Conservation (phyloP, 2,888 invertebrate genomes). For the Pristionchus exspectatus region DNA sequence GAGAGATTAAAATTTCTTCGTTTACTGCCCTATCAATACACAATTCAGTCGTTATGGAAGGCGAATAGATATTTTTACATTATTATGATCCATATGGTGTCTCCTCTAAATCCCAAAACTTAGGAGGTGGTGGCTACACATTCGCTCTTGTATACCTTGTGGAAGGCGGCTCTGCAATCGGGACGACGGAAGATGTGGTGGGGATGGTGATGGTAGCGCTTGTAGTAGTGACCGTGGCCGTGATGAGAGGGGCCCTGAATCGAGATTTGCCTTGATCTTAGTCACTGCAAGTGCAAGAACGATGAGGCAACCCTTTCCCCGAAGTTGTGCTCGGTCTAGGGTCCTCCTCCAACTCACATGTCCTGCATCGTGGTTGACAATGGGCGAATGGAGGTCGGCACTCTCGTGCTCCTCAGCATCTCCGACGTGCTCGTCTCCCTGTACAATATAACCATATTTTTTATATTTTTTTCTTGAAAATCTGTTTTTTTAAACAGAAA, state of each 20-base stretch:
- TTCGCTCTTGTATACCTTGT: neutral
- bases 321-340: neutral
- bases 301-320: too few species aligned
- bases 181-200: neutral
- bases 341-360: neutral
- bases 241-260: slow-evolving; percentile 11
- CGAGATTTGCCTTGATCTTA: neutral
- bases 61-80: too few species aligned
- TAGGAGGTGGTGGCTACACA: neutral
- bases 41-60: too few species aligned
- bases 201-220: neutral
- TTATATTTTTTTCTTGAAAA: neutral
- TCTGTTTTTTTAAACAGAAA: too few species aligned
- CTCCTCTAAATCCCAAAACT: neutral
- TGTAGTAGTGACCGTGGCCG: slow-evolving; percentile 11
- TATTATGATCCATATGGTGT: too few species aligned
- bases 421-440: neutral
- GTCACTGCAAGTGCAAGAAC: too few species aligned
- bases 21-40: too few species aligned
- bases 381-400: neutral
- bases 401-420: neutral
- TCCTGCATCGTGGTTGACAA: neutral
- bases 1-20: too few species aligned
- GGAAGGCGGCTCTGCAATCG: slow-evolving; percentile 22
- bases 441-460: neutral